Evolutionary conservation across 2,888 invertebrate genomes (phyloP).

Genomic region (Protophormia terraenovae): DNA sequence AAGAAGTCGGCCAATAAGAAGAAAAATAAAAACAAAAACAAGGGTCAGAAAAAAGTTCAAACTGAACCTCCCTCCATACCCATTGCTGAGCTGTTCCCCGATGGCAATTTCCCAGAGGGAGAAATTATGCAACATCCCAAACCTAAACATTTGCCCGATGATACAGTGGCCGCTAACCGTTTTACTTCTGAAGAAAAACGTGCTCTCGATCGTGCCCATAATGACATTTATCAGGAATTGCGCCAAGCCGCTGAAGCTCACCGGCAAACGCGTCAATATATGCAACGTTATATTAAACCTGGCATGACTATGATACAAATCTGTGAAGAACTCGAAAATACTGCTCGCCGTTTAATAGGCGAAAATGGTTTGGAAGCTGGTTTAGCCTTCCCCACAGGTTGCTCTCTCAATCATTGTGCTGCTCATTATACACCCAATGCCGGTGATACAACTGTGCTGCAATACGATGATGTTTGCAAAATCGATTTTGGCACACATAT

Average conservation of each 20-base stretch:
- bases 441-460: constrained; percentile 96
- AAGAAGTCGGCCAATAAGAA: constrained; percentile 78
- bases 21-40: constrained; percentile 86
- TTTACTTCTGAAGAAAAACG: constrained; percentile 93
- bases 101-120: constrained; percentile 93
- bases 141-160: constrained; percentile 85
- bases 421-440: constrained; percentile 99
- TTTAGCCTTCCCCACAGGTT: constrained; percentile 97
- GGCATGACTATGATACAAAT: constrained; percentile 99
- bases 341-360: constrained; percentile 93
- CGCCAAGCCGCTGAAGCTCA: constrained; percentile 99
- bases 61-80: constrained; percentile 94
- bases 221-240: constrained; percentile 96
- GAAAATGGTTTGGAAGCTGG: constrained; percentile 98
- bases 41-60: constrained; percentile 81
- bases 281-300: constrained; percentile 96
- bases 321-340: constrained; percentile 96
- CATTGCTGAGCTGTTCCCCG: constrained; percentile 91
- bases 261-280: constrained; percentile 88
- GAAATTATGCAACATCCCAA: constrained; percentile 92
- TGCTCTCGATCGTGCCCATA: constrained; percentile 93
- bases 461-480: constrained; percentile 98
- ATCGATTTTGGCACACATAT: constrained; percentile 99
- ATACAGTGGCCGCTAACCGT: constrained; percentile 92
- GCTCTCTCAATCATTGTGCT: constrained; percentile 99